A percentile compares a stretch with the other conserved stretches of the same genome.
These are phyloP conservation scores for Phaetusa simplex DNA, from an alignment of 2,113 vertebrate genomes.

Conservation along the genomic window DNA sequence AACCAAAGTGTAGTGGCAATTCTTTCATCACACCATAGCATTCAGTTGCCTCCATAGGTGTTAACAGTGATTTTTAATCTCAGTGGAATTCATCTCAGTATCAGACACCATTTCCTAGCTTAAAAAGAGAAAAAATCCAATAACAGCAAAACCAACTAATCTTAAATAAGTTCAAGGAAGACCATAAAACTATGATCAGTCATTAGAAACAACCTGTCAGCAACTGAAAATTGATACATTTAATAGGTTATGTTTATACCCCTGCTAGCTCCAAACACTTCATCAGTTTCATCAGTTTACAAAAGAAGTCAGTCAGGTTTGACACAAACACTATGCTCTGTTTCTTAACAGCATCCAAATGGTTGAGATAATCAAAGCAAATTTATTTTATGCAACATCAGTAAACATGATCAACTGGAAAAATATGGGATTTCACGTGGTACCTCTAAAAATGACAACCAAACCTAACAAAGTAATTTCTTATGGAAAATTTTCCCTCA, in stretches of 20 bases:
- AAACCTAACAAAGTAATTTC: neutral
- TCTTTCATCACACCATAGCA: neutral
- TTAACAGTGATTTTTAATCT: neutral
- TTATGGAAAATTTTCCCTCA: neutral
- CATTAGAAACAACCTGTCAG: neutral
- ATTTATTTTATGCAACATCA: neutral
- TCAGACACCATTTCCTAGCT: neutral
- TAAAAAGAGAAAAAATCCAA: neutral
- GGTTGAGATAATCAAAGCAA: neutral
- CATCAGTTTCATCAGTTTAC: neutral
- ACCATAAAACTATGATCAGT: neutral
- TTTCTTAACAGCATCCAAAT: neutral
- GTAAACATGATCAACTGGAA: neutral
- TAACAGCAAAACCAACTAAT: neutral
- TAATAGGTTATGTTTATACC: neutral
- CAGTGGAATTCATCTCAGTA: neutral
- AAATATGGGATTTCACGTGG: neutral
- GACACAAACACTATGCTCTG: neutral
- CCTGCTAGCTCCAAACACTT: neutral
- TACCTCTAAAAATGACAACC: neutral
- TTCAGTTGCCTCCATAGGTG: neutral
- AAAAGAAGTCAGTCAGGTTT: neutral
- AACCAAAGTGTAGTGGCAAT: neutral
- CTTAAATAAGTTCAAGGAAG: neutral
- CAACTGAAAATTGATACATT: neutral